phyloP scores from a whole-genome alignment of 2,888 invertebrate genomes.

The Campoplex capitator region DNA sequence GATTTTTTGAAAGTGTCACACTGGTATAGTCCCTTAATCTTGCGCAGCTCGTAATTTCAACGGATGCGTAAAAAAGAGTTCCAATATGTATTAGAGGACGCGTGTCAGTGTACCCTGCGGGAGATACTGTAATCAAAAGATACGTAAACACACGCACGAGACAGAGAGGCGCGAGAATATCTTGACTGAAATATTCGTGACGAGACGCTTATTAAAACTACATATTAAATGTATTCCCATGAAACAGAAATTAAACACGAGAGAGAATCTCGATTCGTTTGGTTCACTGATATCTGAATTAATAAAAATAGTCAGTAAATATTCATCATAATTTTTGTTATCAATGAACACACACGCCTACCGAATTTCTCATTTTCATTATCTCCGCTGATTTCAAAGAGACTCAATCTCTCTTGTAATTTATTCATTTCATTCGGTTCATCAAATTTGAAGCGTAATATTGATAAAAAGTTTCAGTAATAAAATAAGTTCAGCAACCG shows the following conservation, averaged over 20 bases:
- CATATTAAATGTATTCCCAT: background rate
- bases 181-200: slow-evolving; percentile 33
- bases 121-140: slow-evolving; percentile 56
- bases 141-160: slow-evolving; percentile 21
- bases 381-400: background rate
- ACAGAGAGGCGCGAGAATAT: slow-evolving; percentile 31
- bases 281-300: slow-evolving; percentile 20
- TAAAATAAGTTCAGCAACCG: background rate
- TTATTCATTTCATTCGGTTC: background rate
- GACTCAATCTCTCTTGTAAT: background rate
- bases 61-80: slow-evolving; percentile 37
- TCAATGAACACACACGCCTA: background rate
- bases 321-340: background rate
- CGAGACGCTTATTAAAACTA: background rate
- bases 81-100: slow-evolving; percentile 16
- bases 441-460: background rate
- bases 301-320: background rate
- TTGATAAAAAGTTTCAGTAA: background rate
- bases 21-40: background rate
- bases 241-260: slow-evolving; percentile 12
- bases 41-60: slow-evolving; percentile 40
- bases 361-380: background rate
- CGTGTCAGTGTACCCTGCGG: slow-evolving; percentile 31
- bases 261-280: slow-evolving; percentile 5
- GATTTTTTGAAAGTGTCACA: no score